Conservation (phyloP, 2,113 vertebrate species). For the human (Homo sapiens) region DNA sequence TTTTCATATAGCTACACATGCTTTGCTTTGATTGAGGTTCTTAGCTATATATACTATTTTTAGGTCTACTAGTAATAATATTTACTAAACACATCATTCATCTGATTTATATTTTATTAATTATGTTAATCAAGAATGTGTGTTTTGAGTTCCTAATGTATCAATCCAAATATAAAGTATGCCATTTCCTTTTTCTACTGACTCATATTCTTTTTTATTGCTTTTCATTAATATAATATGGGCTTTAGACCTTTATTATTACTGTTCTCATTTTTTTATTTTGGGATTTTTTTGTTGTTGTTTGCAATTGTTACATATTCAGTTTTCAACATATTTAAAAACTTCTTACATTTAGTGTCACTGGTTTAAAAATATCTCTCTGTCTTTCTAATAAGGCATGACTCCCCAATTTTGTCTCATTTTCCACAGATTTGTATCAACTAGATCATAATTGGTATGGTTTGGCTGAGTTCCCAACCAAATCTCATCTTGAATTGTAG, state of each 20-base stretch:
- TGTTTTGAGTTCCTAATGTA: background rate
- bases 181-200: background rate
- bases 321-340: background rate
- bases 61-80: background rate
- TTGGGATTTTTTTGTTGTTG: background rate
- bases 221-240: background rate
- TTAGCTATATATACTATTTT: background rate
- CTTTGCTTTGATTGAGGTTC: background rate
- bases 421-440: background rate
- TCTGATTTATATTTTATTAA: background rate
- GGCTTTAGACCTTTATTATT: background rate
- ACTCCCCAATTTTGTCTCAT: background rate
- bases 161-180: background rate
- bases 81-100: background rate
- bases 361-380: background rate
- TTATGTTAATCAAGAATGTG: background rate
- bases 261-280: background rate
- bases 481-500: too few species aligned
- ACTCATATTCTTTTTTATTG: background rate
- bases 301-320: background rate
- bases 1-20: background rate
- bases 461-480: too few species aligned
- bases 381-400: background rate
- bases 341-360: background rate
- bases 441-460: background rate